Percentiles rank a stretch among this genome's conserved stretches.
Evolutionary conservation across 2,888 invertebrate species (phyloP).

Genomic region (Plebejus melissa): DNA sequence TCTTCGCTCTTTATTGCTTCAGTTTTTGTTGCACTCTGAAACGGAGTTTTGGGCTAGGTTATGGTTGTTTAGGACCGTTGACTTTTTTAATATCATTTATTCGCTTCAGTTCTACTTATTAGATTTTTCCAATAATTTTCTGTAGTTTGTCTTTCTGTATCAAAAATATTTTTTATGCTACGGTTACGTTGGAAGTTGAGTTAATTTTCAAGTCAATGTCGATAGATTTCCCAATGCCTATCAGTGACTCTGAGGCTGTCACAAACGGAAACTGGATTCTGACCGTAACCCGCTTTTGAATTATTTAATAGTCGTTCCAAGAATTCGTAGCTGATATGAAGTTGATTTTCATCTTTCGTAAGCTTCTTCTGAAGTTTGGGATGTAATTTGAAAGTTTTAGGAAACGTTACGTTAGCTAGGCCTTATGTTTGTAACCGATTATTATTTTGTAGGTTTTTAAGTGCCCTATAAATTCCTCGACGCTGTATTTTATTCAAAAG

Average conservation of each 20-base stretch:
- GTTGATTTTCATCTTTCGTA: constrained; percentile 12
- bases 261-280: constrained; percentile 18
- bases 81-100: not conserved
- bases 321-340: not conserved
- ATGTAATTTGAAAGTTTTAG: not conserved
- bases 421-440: not conserved
- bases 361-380: not conserved
- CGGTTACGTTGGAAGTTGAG: not conserved
- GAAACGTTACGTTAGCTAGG: not conserved
- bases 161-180: not conserved
- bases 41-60: not conserved
- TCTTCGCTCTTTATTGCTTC: constrained; percentile 38
- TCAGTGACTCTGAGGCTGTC: constrained; percentile 17
- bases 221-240: constrained; percentile 20
- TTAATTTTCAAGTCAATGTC: constrained; percentile 16
- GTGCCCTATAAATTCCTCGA: not conserved
- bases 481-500: not conserved
- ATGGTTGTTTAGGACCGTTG: not conserved
- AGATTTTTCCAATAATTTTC: not conserved
- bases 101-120: not conserved
- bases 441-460: not conserved
- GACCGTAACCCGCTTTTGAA: constrained; percentile 23
- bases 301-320: constrained; percentile 1
- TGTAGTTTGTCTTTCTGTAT: not conserved
- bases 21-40: constrained; percentile 16